These are phyloP conservation scores for Eumaeus atala DNA, from an alignment of 1,140 invertebrate species.

Conservation along the genomic window DNA sequence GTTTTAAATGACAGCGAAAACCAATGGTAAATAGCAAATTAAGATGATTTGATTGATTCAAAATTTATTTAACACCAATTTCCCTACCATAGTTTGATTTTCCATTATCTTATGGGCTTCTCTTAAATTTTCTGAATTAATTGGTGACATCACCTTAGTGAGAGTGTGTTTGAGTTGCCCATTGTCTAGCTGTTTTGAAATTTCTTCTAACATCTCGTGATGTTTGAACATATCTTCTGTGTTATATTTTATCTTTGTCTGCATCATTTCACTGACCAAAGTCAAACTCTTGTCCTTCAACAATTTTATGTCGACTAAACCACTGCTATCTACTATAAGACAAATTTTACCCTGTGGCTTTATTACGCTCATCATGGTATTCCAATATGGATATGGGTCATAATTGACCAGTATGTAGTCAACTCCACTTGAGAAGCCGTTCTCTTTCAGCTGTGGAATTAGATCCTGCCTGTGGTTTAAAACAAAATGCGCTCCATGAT, in stretches of 20 bases:
- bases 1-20: too few relatives aligned
- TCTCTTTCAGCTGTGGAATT: conserved; percentile 38
- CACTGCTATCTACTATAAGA: conserved; percentile 53
- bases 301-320: conserved; percentile 42
- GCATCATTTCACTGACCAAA: conserved; percentile 57
- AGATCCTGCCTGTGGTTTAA: conserved; percentile 48
- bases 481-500: conserved; percentile 44
- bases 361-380: conserved; percentile 41
- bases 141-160: conserved; percentile 44
- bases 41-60: too few relatives aligned
- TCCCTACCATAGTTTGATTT: conserved; percentile 42
- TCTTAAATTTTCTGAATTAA: conserved; percentile 51
- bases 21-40: too few relatives aligned
- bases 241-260: conserved; percentile 50
- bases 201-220: conserved; percentile 43
- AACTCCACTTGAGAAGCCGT: conserved; percentile 39
- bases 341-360: conserved; percentile 60
- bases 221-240: conserved; percentile 48
- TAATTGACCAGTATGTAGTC: conserved; percentile 58
- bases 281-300: conserved; percentile 60
- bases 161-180: conserved; percentile 45
- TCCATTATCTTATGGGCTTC: conserved; percentile 49
- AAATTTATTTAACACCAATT: conserved; percentile 30
- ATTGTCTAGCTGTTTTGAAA: conserved; percentile 46
- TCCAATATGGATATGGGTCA: conserved; percentile 31